Conservation (phyloP, 2,113 vertebrate genomes). For the Cryptomyrus ogoouensis region DNA sequence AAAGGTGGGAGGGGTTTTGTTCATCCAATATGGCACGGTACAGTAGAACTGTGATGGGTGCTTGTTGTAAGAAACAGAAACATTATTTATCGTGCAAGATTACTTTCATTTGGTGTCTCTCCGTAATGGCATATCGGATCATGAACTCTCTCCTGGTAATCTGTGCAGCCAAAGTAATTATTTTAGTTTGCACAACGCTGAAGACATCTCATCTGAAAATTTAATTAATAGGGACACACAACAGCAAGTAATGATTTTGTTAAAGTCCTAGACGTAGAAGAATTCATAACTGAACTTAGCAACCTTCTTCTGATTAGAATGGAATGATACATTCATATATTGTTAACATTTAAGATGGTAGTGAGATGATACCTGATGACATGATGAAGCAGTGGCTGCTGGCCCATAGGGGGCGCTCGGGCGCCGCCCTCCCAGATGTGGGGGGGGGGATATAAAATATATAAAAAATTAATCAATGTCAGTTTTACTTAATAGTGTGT, state of each 20-base stretch:
- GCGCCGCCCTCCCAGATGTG: too few species aligned
- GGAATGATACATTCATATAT: neutral
- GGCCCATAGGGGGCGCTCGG: too few species aligned
- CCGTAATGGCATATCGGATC: neutral
- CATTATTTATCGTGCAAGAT: neutral
- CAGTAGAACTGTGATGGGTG: neutral
- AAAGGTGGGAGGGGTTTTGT: neutral
- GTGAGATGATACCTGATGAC: neutral
- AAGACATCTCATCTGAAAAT: constrained; percentile 13
- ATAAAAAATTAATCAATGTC: too few species aligned
- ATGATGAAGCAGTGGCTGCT: neutral
- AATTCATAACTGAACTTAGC: neutral
- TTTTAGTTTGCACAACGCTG: neutral
- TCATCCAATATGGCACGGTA: neutral
- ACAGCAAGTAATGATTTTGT: constrained; percentile 1
- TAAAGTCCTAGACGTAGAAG: neutral
- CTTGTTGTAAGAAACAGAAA: neutral
- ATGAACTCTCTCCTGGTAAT: constrained; percentile 13
- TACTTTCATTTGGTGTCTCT: neutral
- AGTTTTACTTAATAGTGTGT: too few species aligned
- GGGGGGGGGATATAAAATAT: too few species aligned
- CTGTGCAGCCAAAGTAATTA: constrained; percentile 14
- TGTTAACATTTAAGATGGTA: neutral
- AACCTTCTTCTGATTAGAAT: constrained; percentile 11
- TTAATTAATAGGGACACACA: constrained; percentile 16